phyloP scores from a whole-genome alignment of 2,797 vertebrate genomes.

The Vipera latastei region DNA sequence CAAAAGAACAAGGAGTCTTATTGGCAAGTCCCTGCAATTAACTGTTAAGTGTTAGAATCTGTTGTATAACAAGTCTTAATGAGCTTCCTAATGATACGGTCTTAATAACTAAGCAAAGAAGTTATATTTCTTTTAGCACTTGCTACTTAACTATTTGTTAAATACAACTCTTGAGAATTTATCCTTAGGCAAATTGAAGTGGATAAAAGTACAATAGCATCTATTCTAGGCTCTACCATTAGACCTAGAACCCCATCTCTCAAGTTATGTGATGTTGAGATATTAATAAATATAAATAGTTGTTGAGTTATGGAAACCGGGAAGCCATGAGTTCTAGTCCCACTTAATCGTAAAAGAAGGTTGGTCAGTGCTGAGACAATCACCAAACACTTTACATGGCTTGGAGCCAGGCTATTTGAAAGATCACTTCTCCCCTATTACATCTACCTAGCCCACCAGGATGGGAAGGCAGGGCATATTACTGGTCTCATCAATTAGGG shows the following conservation, averaged over 20 bases:
- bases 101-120: background rate
- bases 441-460: no score
- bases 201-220: background rate
- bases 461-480: no score
- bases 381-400: no score
- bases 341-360: background rate
- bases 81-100: background rate
- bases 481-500: no score
- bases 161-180: background rate
- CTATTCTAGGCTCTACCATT: background rate
- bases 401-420: no score
- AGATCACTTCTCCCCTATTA: no score
- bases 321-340: background rate
- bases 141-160: background rate
- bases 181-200: background rate
- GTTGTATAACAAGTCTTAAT: background rate
- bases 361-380: background rate
- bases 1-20: background rate
- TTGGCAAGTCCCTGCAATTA: background rate
- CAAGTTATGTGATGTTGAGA: background rate
- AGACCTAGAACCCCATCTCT: background rate
- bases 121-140: background rate
- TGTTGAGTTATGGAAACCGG: background rate
- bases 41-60: slow-evolving; percentile 14
- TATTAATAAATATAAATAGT: background rate